These are phyloP conservation scores for Drosophila flavopinicola DNA, from an alignment of 2,888 invertebrate genomes.

Conservation along the genomic window DNA sequence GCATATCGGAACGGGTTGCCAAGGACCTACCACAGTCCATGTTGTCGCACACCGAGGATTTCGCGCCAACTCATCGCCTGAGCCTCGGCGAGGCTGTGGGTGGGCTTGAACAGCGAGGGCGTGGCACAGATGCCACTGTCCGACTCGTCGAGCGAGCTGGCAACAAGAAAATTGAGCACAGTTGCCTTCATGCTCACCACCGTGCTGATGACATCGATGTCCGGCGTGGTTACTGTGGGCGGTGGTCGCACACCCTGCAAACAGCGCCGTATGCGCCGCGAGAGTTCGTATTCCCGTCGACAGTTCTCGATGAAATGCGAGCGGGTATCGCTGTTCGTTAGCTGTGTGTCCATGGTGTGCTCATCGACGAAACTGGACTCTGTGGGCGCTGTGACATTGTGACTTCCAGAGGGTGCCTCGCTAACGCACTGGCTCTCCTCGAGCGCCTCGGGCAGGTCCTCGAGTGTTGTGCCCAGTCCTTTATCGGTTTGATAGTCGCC, in stretches of 20 bases:
- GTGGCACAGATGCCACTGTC: slow-evolving; percentile 52
- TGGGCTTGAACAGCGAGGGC: slow-evolving; percentile 75
- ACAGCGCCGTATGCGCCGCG: slow-evolving; percentile 85
- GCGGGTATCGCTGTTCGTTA: slow-evolving; percentile 41
- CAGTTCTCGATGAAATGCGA: slow-evolving; percentile 74
- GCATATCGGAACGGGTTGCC: no score
- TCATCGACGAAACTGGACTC: slow-evolving; percentile 81
- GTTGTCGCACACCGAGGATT: slow-evolving; percentile 87
- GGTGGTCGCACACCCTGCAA: slow-evolving; percentile 90
- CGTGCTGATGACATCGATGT: slow-evolving; percentile 88
- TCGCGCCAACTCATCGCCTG: slow-evolving; percentile 86
- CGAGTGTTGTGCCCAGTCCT: slow-evolving; percentile 32
- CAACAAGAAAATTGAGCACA: slow-evolving; percentile 79
- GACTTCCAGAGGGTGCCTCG: slow-evolving; percentile 25
- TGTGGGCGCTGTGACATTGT: slow-evolving; percentile 64
- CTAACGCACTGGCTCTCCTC: slow-evolving; percentile 57
- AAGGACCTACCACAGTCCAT: slow-evolving; percentile 90
- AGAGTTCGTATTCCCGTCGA: slow-evolving; percentile 77
- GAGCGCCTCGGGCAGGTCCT: slow-evolving; percentile 55
- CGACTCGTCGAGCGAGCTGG: background rate
- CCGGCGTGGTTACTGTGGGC: slow-evolving; percentile 89
- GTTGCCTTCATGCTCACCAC: slow-evolving; percentile 86
- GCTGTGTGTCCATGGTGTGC: slow-evolving; percentile 62
- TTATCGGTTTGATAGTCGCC: slow-evolving; percentile 57
- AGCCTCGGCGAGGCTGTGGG: slow-evolving; percentile 78